A percentile compares a stretch with the other conserved stretches of the same genome.
Evolutionary conservation across 2,888 invertebrate genomes (phyloP).

Genomic region (Cataglyphis cursor): DNA sequence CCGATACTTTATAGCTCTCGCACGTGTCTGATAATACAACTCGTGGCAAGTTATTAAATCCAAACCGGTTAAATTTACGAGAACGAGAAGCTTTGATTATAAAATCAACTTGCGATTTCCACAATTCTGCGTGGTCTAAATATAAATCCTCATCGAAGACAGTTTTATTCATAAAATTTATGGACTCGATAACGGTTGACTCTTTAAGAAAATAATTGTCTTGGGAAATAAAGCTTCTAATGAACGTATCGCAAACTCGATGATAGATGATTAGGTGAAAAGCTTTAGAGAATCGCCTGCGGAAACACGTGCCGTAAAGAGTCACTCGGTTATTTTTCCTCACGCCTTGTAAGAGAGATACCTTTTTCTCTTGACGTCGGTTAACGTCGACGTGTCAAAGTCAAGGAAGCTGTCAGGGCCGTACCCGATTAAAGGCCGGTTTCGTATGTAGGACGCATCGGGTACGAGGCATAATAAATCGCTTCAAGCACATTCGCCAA

Average conservation of each 20-base stretch:
- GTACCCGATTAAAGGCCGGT: constrained; percentile 54
- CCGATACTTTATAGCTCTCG: neutral
- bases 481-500: constrained; percentile 64
- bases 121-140: neutral
- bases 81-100: neutral
- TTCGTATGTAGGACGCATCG: constrained; percentile 63
- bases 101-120: neutral
- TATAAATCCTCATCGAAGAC: neutral
- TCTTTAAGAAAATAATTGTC: neutral
- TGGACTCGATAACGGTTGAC: neutral
- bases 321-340: neutral
- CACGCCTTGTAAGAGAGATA: too few relatives aligned
- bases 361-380: constrained; percentile 2
- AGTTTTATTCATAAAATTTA: neutral
- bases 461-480: constrained; percentile 51
- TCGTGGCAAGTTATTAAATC: neutral
- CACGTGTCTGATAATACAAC: neutral
- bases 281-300: neutral
- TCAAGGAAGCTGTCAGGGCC: constrained; percentile 65
- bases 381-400: constrained; percentile 55
- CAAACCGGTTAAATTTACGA: neutral
- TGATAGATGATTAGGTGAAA: neutral
- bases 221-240: neutral
- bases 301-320: neutral
- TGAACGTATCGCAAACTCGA: neutral